phyloP scores from a whole-genome alignment of 2,113 vertebrate species.

The Phalacrocorax carbo region DNA sequence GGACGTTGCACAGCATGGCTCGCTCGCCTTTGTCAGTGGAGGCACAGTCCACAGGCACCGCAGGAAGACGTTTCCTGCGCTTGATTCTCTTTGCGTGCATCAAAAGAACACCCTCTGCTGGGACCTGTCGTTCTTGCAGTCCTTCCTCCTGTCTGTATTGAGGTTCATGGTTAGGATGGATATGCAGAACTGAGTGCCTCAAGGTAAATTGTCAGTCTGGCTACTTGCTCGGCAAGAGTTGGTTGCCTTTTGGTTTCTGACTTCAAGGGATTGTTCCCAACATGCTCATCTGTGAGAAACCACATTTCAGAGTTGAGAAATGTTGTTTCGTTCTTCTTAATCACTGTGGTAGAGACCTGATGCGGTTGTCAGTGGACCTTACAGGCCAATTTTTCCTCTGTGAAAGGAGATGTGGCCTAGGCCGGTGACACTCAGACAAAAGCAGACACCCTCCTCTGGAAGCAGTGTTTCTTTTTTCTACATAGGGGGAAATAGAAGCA shows the following conservation, averaged over 20 bases:
- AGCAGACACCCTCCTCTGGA: not conserved
- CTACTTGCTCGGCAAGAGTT: not conserved
- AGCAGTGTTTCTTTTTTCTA: not conserved
- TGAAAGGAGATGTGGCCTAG: not conserved
- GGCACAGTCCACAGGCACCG: not conserved
- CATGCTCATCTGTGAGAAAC: not conserved
- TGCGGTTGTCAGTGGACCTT: not conserved
- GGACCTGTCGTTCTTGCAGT: not conserved
- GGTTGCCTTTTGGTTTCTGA: not conserved
- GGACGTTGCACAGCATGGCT: not conserved
- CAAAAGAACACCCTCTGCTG: not conserved
- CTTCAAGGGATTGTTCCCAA: not conserved
- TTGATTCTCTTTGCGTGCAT: not conserved
- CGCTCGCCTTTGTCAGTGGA: accelerated
- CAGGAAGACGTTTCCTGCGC: not conserved
- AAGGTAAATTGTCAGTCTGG: not conserved
- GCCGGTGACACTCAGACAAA: not conserved
- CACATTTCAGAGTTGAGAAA: not conserved
- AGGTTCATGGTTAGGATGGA: not conserved
- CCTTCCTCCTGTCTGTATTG: not conserved
- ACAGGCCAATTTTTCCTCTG: not conserved
- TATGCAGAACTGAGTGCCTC: not conserved
- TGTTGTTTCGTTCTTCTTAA: not conserved
- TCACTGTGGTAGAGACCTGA: not conserved
- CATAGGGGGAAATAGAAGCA: not conserved